These are phyloP conservation scores for Theristus sp. DNA, from an alignment of 2,888 invertebrate species.

Conservation along the genomic window DNA sequence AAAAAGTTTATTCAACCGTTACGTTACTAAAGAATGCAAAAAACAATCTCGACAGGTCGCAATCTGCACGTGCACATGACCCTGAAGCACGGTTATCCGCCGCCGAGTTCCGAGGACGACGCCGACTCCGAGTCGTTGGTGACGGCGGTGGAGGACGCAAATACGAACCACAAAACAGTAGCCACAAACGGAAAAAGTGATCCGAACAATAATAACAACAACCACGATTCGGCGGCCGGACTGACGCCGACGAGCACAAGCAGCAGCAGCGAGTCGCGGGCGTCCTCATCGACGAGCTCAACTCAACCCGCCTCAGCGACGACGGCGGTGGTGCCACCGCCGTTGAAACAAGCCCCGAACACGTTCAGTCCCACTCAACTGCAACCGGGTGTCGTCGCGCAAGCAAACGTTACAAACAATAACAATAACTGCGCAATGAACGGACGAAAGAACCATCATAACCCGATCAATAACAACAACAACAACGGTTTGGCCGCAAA, in stretches of 20 bases:
- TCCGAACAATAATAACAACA: not conserved
- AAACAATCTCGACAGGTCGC: not conserved
- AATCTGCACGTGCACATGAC: constrained; percentile 13
- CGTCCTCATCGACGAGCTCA: not conserved
- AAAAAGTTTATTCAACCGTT: not conserved
- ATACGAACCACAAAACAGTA: constrained; percentile 4
- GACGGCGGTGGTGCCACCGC: no score
- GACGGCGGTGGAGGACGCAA: not conserved
- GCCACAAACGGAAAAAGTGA: not conserved
- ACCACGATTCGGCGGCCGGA: not conserved
- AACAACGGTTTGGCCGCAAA: no score
- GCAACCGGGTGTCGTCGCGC: no score
- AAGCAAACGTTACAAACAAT: no score
- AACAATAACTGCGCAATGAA: no score
- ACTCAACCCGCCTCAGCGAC: no score
- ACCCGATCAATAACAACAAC: no score
- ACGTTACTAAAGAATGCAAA: not conserved
- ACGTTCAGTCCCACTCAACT: no score
- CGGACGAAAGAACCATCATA: no score
- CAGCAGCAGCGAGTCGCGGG: not conserved
- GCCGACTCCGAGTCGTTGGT: not conserved
- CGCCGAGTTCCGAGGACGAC: constrained; percentile 8
- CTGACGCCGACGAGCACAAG: not conserved
- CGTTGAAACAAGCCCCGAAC: not conserved
- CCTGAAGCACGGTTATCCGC: constrained; percentile 16